These are phyloP conservation scores for Bambusicola thoracicus DNA, from an alignment of 2,113 vertebrate genomes.

Conservation along the genomic window DNA sequence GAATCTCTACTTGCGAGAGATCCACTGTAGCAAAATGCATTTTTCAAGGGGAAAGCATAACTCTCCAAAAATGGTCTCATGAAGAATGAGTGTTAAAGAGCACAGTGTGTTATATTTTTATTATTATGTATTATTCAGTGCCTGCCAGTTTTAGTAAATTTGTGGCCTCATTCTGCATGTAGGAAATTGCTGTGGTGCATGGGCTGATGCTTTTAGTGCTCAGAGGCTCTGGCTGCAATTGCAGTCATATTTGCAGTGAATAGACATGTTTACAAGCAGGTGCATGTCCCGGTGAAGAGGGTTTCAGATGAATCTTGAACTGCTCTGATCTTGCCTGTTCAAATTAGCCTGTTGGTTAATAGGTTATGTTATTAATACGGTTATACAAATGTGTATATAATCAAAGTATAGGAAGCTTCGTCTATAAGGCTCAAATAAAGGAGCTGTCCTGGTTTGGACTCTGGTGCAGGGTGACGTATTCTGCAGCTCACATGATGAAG, in stretches of 20 bases:
- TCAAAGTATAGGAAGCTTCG: neutral
- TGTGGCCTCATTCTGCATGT: neutral
- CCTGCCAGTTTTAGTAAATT: neutral
- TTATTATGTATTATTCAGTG: neutral
- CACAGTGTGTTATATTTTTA: no score
- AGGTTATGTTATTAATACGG: neutral
- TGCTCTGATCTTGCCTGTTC: neutral
- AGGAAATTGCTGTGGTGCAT: neutral
- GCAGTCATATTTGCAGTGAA: neutral
- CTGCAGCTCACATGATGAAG: neutral
- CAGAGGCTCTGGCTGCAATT: neutral
- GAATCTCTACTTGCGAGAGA: neutral
- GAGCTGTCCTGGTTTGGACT: neutral
- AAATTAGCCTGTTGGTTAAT: neutral
- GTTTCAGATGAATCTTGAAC: neutral
- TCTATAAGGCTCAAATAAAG: neutral
- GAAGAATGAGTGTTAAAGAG: neutral
- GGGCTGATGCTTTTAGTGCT: neutral
- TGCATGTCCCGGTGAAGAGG: neutral
- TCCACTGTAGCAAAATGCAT: neutral
- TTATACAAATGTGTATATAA: neutral
- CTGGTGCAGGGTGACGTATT: neutral
- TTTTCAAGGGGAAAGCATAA: neutral
- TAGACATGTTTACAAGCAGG: accelerated
- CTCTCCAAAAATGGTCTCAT: neutral